These are phyloP conservation scores for Dendrocincla fuliginosa DNA, from an alignment of 2,797 vertebrate genomes.

Conservation along the genomic window DNA sequence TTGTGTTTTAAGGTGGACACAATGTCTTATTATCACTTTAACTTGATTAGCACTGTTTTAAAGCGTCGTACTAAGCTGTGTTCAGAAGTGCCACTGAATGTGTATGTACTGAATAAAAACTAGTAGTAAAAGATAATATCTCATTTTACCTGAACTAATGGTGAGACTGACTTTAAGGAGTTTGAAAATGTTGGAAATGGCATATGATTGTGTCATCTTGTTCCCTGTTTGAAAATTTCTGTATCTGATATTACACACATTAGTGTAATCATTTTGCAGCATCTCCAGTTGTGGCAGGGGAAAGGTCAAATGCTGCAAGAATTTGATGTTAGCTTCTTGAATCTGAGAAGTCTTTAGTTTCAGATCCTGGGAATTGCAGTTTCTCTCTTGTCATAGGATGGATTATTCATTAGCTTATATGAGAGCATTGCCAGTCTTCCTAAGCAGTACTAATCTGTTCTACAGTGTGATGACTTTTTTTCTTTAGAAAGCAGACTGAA, in stretches of 20 bases:
- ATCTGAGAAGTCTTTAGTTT: background rate
- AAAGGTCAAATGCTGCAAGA: background rate
- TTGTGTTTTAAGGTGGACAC: background rate
- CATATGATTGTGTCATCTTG: background rate
- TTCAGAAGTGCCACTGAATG: background rate
- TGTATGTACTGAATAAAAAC: background rate
- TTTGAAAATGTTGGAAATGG: background rate
- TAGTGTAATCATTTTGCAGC: background rate
- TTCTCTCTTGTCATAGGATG: background rate
- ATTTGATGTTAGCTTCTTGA: background rate
- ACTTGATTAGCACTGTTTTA: background rate
- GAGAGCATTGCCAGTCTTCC: background rate
- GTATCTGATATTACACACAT: background rate
- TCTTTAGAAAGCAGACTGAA: background rate
- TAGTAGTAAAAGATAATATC: background rate
- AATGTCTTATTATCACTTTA: background rate
- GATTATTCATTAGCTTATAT: background rate
- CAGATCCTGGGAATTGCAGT: background rate
- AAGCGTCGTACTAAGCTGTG: background rate
- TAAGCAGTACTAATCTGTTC: background rate
- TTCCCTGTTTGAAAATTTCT: background rate
- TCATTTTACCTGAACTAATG: background rate
- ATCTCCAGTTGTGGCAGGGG: background rate
- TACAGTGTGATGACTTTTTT: background rate
- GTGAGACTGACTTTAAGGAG: background rate